A percentile compares a stretch with the other conserved stretches of the same genome.
Conservation (phyloP, 2,797 vertebrate genomes). For the Halcyon smyrnensis region DNA sequence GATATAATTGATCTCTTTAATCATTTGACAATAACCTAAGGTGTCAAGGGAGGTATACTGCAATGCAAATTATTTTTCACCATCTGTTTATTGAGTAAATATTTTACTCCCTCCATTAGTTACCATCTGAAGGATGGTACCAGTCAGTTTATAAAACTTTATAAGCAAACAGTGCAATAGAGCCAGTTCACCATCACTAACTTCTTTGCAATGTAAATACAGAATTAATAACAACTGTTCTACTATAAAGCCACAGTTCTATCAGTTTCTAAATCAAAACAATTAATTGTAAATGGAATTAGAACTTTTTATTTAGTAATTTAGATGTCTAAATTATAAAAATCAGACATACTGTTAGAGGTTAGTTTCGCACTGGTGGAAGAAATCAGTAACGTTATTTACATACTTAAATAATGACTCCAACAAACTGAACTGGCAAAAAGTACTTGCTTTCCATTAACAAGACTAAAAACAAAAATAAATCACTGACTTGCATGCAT, state of each 20-base stretch:
- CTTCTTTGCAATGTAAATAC: neutral
- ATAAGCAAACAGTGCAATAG: neutral
- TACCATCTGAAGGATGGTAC: neutral
- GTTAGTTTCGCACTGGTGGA: neutral
- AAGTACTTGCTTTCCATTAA: neutral
- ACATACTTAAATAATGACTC: neutral
- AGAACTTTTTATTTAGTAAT: neutral
- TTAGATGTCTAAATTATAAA: neutral
- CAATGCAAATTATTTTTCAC: neutral
- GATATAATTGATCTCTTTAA: neutral
- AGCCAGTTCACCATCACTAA: neutral
- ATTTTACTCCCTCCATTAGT: conserved; percentile 4
- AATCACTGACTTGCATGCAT: neutral
- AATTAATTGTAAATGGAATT: neutral
- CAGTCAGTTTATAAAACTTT: neutral
- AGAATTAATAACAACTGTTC: neutral
- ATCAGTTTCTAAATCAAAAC: neutral
- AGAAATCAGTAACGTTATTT: neutral
- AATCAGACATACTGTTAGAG: neutral
- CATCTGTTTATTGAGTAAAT: neutral
- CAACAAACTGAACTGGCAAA: neutral
- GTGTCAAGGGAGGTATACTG: neutral
- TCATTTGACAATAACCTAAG: neutral
- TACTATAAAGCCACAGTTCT: neutral
- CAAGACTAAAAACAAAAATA: neutral